phyloP scores from a whole-genome alignment of 2,113 vertebrate species.

The Rattus rattus region DNA sequence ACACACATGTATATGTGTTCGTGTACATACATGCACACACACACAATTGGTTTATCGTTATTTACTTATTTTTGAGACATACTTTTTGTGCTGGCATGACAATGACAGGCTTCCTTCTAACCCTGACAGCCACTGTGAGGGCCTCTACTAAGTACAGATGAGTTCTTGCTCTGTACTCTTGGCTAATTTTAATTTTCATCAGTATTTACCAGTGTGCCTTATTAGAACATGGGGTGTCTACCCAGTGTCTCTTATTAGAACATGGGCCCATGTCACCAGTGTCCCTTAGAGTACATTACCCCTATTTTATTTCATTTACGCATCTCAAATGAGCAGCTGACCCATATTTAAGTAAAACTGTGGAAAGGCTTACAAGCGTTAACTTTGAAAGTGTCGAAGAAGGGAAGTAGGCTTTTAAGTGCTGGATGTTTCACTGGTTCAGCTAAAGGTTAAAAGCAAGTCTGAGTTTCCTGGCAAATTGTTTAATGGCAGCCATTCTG shows the following conservation, averaged over 20 bases:
- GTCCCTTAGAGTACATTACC: background rate
- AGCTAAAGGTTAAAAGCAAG: conserved; percentile 40
- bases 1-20: no score
- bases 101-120: background rate
- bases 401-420: conserved; percentile 1
- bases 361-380: background rate
- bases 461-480: background rate
- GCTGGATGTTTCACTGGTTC: background rate
- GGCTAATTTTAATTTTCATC: conserved; percentile 8
- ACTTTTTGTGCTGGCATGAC: conserved; percentile 20
- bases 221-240: background rate
- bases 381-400: background rate
- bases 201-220: background rate
- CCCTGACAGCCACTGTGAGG: background rate
- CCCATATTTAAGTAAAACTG: background rate
- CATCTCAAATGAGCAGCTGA: background rate
- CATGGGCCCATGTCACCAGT: background rate
- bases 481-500: background rate
- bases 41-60: background rate
- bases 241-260: background rate
- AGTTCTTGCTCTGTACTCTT: conserved; percentile 28
- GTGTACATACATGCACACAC: background rate
- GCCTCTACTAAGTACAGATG: conserved; percentile 39
- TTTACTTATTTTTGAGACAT: background rate
- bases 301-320: background rate